phyloP scores from a whole-genome alignment of 2,113 vertebrate species.

The Thinocorus orbignyianus region DNA sequence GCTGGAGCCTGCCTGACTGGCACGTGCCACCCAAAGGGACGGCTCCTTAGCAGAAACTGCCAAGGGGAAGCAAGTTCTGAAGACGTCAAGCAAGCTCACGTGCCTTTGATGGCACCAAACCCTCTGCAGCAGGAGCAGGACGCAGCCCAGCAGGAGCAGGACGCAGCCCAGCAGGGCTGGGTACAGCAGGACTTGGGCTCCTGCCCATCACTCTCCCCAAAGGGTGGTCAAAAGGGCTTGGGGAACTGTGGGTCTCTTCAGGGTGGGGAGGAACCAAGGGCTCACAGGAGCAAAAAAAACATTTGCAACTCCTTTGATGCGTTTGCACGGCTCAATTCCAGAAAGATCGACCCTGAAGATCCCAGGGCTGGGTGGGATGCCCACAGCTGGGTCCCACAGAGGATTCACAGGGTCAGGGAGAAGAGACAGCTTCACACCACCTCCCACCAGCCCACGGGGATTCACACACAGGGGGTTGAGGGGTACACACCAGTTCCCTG shows the following conservation, averaged over 20 bases:
- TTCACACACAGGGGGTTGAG: fast-evolving
- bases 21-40: not conserved
- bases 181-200: fast-evolving
- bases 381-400: not conserved
- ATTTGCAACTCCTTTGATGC: not conserved
- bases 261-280: not conserved
- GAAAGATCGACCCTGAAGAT: not conserved
- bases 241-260: not conserved
- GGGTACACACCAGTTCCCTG: fast-evolving
- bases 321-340: not conserved
- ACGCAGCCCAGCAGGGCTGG: not conserved
- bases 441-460: not conserved
- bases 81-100: fast-evolving
- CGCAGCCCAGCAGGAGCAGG: not conserved
- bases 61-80: not conserved
- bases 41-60: not conserved
- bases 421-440: not conserved
- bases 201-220: not conserved
- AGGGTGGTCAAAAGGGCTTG: not conserved
- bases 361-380: not conserved
- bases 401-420: not conserved
- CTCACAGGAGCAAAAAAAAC: not conserved
- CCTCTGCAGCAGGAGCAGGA: not conserved
- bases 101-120: not conserved
- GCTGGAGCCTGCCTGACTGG: not conserved